Evolutionary conservation across 1,140 invertebrate genomes (phyloP).

Genomic region (Brachionus plicatilis): DNA sequence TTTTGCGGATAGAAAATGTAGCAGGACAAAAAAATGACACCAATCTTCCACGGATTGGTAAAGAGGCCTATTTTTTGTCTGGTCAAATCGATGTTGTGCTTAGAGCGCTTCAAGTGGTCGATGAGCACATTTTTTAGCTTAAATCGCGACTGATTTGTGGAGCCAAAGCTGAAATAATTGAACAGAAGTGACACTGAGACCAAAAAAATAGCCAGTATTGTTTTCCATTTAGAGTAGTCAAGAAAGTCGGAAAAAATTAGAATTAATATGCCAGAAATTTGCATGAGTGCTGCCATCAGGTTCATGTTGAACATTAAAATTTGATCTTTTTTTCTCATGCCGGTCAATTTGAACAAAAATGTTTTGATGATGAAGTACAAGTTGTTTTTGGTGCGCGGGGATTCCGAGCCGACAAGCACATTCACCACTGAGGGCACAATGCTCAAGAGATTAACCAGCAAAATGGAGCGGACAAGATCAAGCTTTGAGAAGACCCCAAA

Average conservation of each 20-base stretch:
- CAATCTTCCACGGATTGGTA: slow-evolving; percentile 27
- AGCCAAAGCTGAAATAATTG: not conserved
- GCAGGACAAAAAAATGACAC: not conserved
- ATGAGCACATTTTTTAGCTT: not conserved
- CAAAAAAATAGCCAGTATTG: not conserved
- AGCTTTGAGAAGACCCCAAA: slow-evolving; percentile 7
- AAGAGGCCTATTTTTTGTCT: slow-evolving; percentile 33
- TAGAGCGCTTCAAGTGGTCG: not conserved
- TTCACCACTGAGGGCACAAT: not conserved
- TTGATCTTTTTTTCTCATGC: not conserved
- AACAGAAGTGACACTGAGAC: not conserved
- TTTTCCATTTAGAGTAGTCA: not conserved
- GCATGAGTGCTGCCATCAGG: not conserved
- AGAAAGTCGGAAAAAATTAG: not conserved
- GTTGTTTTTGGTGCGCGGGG: not conserved
- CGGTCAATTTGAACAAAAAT: slow-evolving; percentile 12
- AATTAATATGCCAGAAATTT: not conserved
- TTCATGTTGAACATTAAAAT: slow-evolving; percentile 32
- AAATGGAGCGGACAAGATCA: slow-evolving; percentile 1
- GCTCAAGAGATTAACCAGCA: not conserved
- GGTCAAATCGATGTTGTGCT: not conserved
- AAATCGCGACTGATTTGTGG: not conserved
- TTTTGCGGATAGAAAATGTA: slow-evolving; percentile 9
- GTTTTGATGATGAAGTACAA: not conserved
- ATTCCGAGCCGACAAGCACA: not conserved